These are phyloP conservation scores for Oasisia sp. DNA, from an alignment of 2,888 invertebrate genomes.

Conservation along the genomic window DNA sequence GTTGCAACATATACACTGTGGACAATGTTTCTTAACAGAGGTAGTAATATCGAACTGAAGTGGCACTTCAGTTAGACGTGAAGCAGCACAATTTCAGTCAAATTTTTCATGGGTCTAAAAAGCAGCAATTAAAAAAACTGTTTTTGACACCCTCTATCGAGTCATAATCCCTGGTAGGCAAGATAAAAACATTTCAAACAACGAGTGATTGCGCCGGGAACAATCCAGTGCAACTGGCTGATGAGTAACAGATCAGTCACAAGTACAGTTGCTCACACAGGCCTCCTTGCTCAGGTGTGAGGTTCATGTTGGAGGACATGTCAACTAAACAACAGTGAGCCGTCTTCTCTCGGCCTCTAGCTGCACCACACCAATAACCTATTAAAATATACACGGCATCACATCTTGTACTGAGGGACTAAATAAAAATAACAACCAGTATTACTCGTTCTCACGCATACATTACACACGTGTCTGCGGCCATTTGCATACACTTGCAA, in stretches of 20 bases:
- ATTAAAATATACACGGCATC: conserved; percentile 13
- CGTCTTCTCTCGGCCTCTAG: not conserved
- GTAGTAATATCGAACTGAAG: not conserved
- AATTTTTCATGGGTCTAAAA: not conserved
- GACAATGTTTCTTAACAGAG: not conserved
- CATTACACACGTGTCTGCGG: not conserved
- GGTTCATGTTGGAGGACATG: not conserved
- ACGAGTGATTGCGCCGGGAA: not conserved
- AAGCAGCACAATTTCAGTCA: not conserved
- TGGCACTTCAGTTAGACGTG: not conserved
- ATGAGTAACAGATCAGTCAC: not conserved
- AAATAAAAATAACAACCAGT: not conserved
- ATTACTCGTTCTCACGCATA: not conserved
- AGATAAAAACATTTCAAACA: conserved; percentile 17
- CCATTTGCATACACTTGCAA: not conserved
- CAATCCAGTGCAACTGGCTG: not conserved
- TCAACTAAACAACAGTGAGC: not conserved
- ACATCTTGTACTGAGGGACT: not conserved
- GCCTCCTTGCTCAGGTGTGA: not conserved
- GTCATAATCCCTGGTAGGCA: not conserved
- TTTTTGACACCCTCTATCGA: not conserved
- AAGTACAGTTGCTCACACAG: not conserved
- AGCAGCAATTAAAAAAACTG: not conserved
- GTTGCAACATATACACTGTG: not conserved
- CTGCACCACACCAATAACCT: not conserved